Conservation (phyloP, 2,113 vertebrate species). For the Symphodus melops region DNA sequence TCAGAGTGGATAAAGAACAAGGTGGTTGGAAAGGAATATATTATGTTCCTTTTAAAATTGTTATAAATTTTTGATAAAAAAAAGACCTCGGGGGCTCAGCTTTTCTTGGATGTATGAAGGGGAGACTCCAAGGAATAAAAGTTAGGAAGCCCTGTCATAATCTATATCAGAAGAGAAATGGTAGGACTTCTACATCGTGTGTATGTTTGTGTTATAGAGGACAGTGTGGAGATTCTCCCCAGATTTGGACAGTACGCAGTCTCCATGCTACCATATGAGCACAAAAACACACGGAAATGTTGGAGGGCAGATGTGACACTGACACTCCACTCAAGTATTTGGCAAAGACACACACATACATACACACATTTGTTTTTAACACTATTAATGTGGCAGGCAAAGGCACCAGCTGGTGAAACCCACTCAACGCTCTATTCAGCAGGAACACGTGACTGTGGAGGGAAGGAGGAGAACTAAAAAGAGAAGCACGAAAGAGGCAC, state of each 20-base stretch:
- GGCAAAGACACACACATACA: slow-evolving; percentile 38
- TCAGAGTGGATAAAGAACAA: too few species aligned
- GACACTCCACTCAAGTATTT: slow-evolving; percentile 55
- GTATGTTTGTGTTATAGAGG: not conserved
- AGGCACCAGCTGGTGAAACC: slow-evolving; percentile 77
- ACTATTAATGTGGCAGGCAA: slow-evolving; percentile 70
- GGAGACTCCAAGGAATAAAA: too few species aligned
- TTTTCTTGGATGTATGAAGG: too few species aligned
- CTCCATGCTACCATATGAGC: slow-evolving; percentile 33
- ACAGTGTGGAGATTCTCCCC: slow-evolving; percentile 34
- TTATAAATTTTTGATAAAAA: too few species aligned
- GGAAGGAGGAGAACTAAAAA: slow-evolving; percentile 37
- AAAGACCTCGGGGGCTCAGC: too few species aligned
- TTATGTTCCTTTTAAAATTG: too few species aligned
- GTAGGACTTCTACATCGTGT: not conserved
- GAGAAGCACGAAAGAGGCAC: slow-evolving; percentile 41
- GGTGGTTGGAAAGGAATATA: too few species aligned
- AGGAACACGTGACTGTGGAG: slow-evolving; percentile 55
- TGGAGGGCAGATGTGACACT: slow-evolving; percentile 62
- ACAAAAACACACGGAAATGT: slow-evolving; percentile 43
- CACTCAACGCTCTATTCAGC: slow-evolving; percentile 74
- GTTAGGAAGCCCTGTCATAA: not conserved
- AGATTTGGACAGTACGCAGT: slow-evolving; percentile 15
- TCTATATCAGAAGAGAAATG: not conserved
- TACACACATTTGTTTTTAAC: slow-evolving; percentile 55